Conservation (phyloP, 1,140 invertebrate species). For the Ganaspis sp. region DNA sequence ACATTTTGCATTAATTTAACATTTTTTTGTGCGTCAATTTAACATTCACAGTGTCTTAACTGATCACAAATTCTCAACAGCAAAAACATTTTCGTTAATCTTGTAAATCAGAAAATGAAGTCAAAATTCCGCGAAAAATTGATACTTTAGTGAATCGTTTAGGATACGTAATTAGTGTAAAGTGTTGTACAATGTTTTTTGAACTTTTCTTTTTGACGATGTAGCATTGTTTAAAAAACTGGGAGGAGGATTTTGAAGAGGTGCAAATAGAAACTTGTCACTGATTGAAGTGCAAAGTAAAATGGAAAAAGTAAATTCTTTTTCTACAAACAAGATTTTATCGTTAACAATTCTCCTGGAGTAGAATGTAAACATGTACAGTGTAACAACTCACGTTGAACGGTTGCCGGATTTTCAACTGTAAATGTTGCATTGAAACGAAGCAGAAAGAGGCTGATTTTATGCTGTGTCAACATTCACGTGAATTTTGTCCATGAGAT, state of each 20-base stretch:
- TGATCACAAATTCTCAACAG: no score
- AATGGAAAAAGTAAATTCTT: neutral
- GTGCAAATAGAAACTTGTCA: neutral
- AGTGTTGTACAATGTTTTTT: no score
- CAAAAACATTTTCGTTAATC: no score
- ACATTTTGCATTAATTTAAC: no score
- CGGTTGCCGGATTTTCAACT: neutral
- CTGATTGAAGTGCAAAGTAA: neutral
- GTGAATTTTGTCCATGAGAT: neutral
- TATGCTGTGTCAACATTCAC: slow-evolving; percentile 22
- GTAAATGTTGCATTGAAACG: slow-evolving; percentile 8
- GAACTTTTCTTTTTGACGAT: neutral
- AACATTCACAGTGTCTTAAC: no score
- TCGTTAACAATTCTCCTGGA: slow-evolving; percentile 16
- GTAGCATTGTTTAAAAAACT: neutral
- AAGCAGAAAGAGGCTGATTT: slow-evolving; percentile 21
- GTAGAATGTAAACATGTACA: slow-evolving; percentile 10
- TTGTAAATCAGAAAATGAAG: no score
- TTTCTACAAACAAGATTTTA: slow-evolving; percentile 3
- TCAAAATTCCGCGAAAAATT: no score
- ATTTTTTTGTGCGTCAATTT: no score
- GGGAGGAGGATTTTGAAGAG: neutral
- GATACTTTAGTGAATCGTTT: no score
- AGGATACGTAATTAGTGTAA: no score
- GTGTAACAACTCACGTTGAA: slow-evolving; percentile 20